Evolutionary conservation across 2,888 invertebrate species (phyloP), one percentile per base, ranked within the genome.

Genomic region (Blera fallax): DNA sequence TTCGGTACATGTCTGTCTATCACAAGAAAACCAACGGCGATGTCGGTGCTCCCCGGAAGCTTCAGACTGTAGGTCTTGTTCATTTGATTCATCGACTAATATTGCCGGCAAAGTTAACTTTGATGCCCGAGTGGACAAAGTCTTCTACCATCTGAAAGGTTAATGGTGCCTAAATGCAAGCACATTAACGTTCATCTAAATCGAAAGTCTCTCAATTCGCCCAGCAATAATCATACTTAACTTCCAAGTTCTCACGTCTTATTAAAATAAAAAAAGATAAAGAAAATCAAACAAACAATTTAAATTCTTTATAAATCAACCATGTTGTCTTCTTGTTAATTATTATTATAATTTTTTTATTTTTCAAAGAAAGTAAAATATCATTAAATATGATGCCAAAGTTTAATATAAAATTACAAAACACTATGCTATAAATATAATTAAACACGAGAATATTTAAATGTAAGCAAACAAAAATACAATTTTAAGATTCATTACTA

Each of bases 331-430:
- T 76, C 79, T 80, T 84, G 79, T 84, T 74, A 84, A 76, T 56
- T 65, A 58, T 62, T 69, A 77, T 77, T 56, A 67, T 54, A 29
- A 60, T 52, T 67, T 40, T 54, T 65, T 60, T 58, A 60, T 60
- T 62, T 74, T 84, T 80, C 80, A 84, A 84, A 70, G 84, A 84
- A 80, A 80, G 50, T 84, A 72, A 85, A 85, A 85, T 81, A 81
- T 85, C 72, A 85, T 79, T 45, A 81, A 64, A 79, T 84, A 81
- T 85, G 81, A 85, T 76, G 81, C 85, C 85, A 85, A 85, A 85
- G 85, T 80, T 85, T 65, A 85, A 76, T 77, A 67, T 67, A 79
- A 76, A 58, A 73, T 32, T 43, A 65, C 4, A 56, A 65, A 48
- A 43, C 24, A 32, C 21, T 52, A 54, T 34, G 29, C 54, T 43